These are phyloP conservation scores for Drosophila truncata DNA, from an alignment of 1,140 invertebrate species.

Conservation along the genomic window DNA sequence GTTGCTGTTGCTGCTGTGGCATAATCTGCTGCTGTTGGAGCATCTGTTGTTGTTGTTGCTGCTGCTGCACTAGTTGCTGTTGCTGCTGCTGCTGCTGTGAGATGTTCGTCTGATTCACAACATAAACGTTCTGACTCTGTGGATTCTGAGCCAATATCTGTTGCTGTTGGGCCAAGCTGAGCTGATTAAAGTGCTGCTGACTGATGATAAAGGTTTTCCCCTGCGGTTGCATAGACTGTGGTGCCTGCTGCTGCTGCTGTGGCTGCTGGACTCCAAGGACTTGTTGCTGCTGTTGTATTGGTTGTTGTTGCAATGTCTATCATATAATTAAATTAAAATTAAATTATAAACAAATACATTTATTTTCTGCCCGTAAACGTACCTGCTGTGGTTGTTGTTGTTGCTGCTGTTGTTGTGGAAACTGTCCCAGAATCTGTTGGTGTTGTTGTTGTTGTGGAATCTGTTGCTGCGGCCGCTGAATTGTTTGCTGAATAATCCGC, in stretches of 20 bases:
- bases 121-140: slow-evolving; percentile 81
- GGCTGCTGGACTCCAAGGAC: slow-evolving; percentile 46
- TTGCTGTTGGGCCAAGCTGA: slow-evolving; percentile 87
- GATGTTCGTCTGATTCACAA: slow-evolving; percentile 79
- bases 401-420: slow-evolving; percentile 59
- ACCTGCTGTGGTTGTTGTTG: slow-evolving; percentile 50
- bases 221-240: slow-evolving; percentile 51
- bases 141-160: slow-evolving; percentile 85
- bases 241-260: slow-evolving; percentile 46
- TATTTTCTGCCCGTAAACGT: too few species aligned
- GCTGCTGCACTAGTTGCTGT: slow-evolving; percentile 85
- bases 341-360: too few species aligned
- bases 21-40: slow-evolving; percentile 75
- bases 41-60: slow-evolving; percentile 75
- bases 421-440: slow-evolving; percentile 65
- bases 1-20: slow-evolving; percentile 66
- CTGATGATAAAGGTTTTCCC: slow-evolving; percentile 84
- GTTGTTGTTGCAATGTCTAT: slow-evolving; percentile 50
- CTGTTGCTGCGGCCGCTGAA: slow-evolving; percentile 62
- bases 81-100: slow-evolving; percentile 85
- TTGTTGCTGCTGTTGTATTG: slow-evolving; percentile 53
- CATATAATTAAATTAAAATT: not conserved
- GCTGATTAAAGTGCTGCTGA: slow-evolving; percentile 87
- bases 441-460: slow-evolving; percentile 43
- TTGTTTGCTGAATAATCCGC: slow-evolving; percentile 81